Evolutionary conservation across 2,113 vertebrate species (phyloP), one percentile per base, ranked within the genome.

Genomic region (Zapus hudsonius): DNA sequence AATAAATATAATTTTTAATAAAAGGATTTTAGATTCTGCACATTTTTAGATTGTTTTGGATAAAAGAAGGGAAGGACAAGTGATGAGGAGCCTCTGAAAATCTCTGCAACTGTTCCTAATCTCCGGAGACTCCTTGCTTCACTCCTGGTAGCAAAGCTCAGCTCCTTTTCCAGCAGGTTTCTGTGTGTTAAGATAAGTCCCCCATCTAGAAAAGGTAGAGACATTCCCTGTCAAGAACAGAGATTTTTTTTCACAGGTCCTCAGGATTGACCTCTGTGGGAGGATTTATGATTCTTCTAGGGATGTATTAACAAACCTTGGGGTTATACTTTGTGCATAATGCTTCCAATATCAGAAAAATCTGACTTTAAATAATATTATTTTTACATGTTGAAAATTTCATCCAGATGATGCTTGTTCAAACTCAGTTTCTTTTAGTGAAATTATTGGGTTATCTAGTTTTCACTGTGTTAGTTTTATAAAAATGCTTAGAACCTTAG

Each of bases 381-480:
- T n/a, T n/a, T 63, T 78, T 72, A 69, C 40, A 27, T 72, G 64
- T 19, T 66, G 36, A 59, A 90, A 81, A 73, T 59, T 64, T 44
- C 59, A 19, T 87, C 36, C 52, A 59, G 29, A 38, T 36, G 27
- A 23, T 47, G 36, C 66, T 70, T 87, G 38, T 52, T 90, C 52
- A 84, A 70, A 85, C 23, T 55, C 47, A 42, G 10, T 70, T 80
- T 23, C 33, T 76, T 23, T 89, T 83, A 47, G 52, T 40, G 23
- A 76, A 78, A 74, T 23, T 55, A n/a, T n/a, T 52, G 20, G 40
- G 11, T 47, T 78, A 87, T 81, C 5, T 75, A 44, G 40, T 75
- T 86, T 86, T 92, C 61, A 29, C 59, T 29, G 63, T 44, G 36
- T 47, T 92, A 57, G 42, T 20, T 87, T 92, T 92, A 79, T 29